Evolutionary conservation across 2,888 invertebrate species (phyloP), one percentile per base, ranked within the genome.

Genomic region (Aphidoletes aphidimyza): DNA sequence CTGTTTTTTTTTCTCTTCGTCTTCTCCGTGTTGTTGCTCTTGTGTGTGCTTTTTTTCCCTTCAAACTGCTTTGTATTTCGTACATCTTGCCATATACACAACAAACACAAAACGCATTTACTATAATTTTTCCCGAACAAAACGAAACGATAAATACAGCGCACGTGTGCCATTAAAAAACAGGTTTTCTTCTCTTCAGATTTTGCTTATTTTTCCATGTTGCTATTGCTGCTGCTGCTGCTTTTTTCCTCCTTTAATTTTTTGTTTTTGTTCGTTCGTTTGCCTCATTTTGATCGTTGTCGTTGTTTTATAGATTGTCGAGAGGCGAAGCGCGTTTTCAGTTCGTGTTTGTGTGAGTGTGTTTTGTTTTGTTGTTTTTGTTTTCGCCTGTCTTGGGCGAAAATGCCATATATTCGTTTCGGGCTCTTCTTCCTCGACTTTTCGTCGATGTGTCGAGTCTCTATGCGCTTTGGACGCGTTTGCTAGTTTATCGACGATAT

Each of bases 161-260:
- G 83, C 83, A 83, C 83, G 83, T 83, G 83, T 83, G 83, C 83
- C 81, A 81, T 81, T 83, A 45, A 83, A 83, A 83, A 83, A 83
- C 83, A 83, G 83, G 83, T 83, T 83, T 83, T 83, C 81, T 37
- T 81, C 81, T 81, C 37, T 81, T n/a, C 54, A 17, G 81, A 37
- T 36, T 81, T 81, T 37, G 81, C 81, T 81, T 69, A 69, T 69
- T 69, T 69, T 69, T n/a, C n/a, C n/a, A n/a, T n/a, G n/a, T n/a
- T n/a, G n/a, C n/a, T n/a, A n/a, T n/a, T n/a, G n/a, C n/a, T n/a
- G n/a, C n/a, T n/a, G n/a, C n/a, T n/a, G n/a, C n/a, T n/a, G n/a
- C 69, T 14, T 3, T 69, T 26, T 69, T 69, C 30, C 11, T 69
- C 30, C 30, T 69, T 69, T 69, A 30, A 22, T 81, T 81, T 81